Evolutionary conservation across 2,888 invertebrate genomes (phyloP), one percentile per base, ranked within the genome.

Genomic region (Zygothrica quintamaculata): DNA sequence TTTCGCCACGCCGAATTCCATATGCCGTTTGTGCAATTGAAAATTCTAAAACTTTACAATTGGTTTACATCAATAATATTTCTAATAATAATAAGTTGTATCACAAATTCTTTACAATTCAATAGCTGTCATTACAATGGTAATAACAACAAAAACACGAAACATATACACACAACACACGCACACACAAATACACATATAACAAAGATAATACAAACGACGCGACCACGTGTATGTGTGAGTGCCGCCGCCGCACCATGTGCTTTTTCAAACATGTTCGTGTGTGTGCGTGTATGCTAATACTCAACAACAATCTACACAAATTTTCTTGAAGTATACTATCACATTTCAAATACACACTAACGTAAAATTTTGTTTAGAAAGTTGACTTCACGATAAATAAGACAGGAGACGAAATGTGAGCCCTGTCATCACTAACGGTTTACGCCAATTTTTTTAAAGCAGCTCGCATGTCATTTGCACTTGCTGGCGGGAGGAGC

Each of bases 161-260:
- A 37, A 43, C 25, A 47, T 44, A 51, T 37, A 64, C n/a, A 13
- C 11, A 37, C 2, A n/a, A 15, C 12, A 44, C 12, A 36, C 40
- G 50, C 59, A 26, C 29, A 40, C 39, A 56, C 50, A 6, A 33
- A 7, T 31, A 34, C 12, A 3, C 15, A 55, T 18, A 15, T 34
- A 42, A 34, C 12, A 3, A 12, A 55, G 15, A 15, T 34, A 42
- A 46, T 8, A 34, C 31, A 29, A 47, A 50, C n/a, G 56, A n/a
- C 29, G 43, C 58, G 13, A 74, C 62, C 87, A 87, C 79, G 85
- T 87, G 87, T 71, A 52, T 67, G 58, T 22, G 61, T 74, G 56
- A 53, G 84, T 69, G 71, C 53, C 71, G 87, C 70, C 71, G 69
- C 69, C 69, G 71, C 62, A 62, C 87, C 84, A 84, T 84, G 88